A percentile compares a stretch with the other conserved stretches of the same genome.
These are phyloP conservation scores for Engystomops pustulosus DNA, from an alignment of 2,113 vertebrate species.

Conservation along the genomic window DNA sequence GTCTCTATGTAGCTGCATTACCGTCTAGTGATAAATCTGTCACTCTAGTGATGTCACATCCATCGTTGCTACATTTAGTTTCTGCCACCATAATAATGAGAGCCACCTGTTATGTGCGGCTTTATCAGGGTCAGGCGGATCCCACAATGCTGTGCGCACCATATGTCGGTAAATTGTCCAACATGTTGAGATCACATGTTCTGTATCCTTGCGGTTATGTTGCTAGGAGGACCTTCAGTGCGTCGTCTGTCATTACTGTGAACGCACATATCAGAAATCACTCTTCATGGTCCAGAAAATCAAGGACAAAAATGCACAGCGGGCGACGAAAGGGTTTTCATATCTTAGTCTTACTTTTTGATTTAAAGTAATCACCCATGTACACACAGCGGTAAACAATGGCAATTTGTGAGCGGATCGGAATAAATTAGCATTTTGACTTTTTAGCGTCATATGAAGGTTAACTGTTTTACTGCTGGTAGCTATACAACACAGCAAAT, in stretches of 20 bases:
- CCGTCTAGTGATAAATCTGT: not conserved
- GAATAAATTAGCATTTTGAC: conserved; percentile 48
- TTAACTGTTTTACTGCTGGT: conserved; percentile 27
- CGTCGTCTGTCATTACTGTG: conserved; percentile 11
- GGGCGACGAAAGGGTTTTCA: conserved; percentile 38
- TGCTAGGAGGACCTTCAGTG: conserved; percentile 9
- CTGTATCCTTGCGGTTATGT: not conserved
- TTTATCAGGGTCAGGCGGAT: conserved; percentile 24
- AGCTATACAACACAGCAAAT: not conserved
- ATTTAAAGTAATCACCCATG: conserved; percentile 48
- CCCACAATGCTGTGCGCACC: not conserved
- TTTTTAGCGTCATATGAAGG: not conserved
- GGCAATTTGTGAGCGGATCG: conserved; percentile 31
- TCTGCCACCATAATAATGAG: not conserved
- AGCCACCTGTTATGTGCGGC: conserved; percentile 14
- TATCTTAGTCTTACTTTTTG: conserved; percentile 38
- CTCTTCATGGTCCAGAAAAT: conserved; percentile 41
- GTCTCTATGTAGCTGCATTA: no score
- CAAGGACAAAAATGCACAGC: conserved; percentile 49
- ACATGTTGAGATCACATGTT: conserved; percentile 9
- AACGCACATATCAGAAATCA: conserved; percentile 32
- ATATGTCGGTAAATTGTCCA: conserved; percentile 1
- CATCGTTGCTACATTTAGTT: conserved; percentile 13
- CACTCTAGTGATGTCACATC: conserved; percentile 12
- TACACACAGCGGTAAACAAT: conserved; percentile 51